These are phyloP conservation scores for Meandrusa payeni DNA, from an alignment of 2,888 invertebrate genomes.

Conservation along the genomic window DNA sequence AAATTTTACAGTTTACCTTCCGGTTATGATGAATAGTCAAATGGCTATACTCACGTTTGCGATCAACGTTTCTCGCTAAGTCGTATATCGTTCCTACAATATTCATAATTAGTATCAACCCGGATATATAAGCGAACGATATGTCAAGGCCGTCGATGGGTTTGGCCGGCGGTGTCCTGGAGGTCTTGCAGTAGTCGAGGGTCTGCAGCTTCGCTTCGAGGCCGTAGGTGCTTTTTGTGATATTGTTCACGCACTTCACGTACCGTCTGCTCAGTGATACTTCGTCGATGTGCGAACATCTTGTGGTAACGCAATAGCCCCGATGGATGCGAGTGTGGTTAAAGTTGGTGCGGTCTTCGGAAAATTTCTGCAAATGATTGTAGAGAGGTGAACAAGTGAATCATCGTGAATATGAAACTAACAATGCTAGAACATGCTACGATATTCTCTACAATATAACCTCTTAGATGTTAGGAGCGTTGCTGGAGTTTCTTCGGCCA, in stretches of 20 bases:
- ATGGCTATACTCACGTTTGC: conserved; percentile 30
- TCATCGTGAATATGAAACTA: no score
- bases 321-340: conserved; percentile 36
- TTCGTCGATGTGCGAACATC: conserved; percentile 29
- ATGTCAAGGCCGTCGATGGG: conserved; percentile 31
- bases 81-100: conserved; percentile 32
- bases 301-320: conserved; percentile 34
- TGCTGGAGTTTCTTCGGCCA: no score
- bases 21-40: conserved; percentile 1
- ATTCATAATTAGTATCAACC: conserved; percentile 29
- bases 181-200: conserved; percentile 32
- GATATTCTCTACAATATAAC: no score
- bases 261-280: conserved; percentile 24
- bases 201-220: conserved; percentile 27
- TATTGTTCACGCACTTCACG: conserved; percentile 31
- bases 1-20: neutral
- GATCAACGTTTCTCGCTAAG: conserved; percentile 26
- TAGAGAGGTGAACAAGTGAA: no score
- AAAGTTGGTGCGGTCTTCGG: conserved; percentile 30
- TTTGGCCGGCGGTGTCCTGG: conserved; percentile 15
- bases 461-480: no score
- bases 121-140: conserved; percentile 24
- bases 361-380: conserved; percentile 27
- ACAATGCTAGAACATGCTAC: no score
- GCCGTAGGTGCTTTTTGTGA: conserved; percentile 28